These are phyloP conservation scores for Laupala kohalensis DNA, from an alignment of 1,140 invertebrate species.

Conservation along the genomic window DNA sequence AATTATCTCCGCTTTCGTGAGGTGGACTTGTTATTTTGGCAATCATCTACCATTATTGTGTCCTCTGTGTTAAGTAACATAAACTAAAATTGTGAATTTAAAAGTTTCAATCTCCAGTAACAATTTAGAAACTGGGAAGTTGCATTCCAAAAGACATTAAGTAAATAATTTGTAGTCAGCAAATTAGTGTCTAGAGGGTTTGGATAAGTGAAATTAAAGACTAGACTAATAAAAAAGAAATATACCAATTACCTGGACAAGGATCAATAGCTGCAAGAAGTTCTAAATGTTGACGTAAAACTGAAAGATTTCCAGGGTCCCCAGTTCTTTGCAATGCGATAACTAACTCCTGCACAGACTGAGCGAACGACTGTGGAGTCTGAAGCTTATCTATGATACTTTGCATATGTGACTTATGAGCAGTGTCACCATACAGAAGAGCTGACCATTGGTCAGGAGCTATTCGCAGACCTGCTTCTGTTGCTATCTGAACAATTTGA, in stretches of 20 bases:
- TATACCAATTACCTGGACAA: conserved; percentile 45
- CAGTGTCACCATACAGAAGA: conserved; percentile 85
- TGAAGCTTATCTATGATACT: conserved; percentile 92
- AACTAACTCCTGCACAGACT: conserved; percentile 82
- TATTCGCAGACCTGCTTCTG: conserved; percentile 90
- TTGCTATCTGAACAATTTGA: conserved; percentile 96
- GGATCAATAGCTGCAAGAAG: conserved; percentile 76
- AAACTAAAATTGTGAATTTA: no score
- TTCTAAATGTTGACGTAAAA: conserved; percentile 61
- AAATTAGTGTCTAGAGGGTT: no score
- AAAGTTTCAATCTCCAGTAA: no score
- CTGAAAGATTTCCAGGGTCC: conserved; percentile 72
- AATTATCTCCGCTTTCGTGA: no score
- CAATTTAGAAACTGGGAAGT: no score
- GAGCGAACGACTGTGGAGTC: conserved; percentile 79
- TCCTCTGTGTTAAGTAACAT: no score
- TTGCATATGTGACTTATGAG: conserved; percentile 97
- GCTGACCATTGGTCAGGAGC: conserved; percentile 98
- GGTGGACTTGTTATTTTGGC: no score
- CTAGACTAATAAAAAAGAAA: not conserved
- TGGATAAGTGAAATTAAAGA: not conserved
- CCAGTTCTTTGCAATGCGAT: conserved; percentile 83
- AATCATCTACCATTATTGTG: no score
- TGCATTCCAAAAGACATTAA: no score
- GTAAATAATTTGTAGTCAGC: no score